These are phyloP conservation scores for Xiphydria camelus DNA, from an alignment of 2,888 invertebrate species.

Conservation along the genomic window DNA sequence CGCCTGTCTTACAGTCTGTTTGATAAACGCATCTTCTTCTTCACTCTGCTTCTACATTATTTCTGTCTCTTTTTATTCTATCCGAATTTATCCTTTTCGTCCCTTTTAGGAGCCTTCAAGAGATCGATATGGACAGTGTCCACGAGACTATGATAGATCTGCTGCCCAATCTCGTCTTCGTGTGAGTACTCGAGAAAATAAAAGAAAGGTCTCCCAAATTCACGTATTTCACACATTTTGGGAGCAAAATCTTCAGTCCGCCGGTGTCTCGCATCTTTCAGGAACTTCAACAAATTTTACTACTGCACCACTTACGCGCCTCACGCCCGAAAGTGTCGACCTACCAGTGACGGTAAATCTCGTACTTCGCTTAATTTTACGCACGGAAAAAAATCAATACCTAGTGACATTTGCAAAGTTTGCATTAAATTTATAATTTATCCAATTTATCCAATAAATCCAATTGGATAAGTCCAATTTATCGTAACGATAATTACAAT, in stretches of 20 bases:
- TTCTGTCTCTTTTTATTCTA: too few relatives aligned
- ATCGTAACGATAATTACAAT: too few relatives aligned
- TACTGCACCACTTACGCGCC: slow-evolving; percentile 66
- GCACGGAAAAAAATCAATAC: neutral
- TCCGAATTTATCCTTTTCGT: too few relatives aligned
- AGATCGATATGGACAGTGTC: slow-evolving; percentile 60
- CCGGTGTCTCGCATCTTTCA: too few relatives aligned
- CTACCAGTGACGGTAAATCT: slow-evolving; percentile 64
- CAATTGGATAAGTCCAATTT: slow-evolving; percentile 3
- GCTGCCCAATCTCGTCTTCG: slow-evolving; percentile 60
- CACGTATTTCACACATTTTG: too few relatives aligned
- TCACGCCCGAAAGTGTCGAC: slow-evolving; percentile 63
- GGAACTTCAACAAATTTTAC: slow-evolving; percentile 66
- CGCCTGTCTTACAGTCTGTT: too few relatives aligned
- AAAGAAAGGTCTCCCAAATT: too few relatives aligned
- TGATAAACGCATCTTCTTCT: too few relatives aligned
- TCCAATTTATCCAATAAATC: slow-evolving; percentile 29
- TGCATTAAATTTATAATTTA: slow-evolving; percentile 36
- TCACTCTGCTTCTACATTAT: too few relatives aligned
- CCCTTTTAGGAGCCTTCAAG: slow-evolving; percentile 61
- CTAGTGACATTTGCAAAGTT: slow-evolving; percentile 29
- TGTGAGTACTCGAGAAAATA: too few relatives aligned
- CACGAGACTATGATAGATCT: slow-evolving; percentile 60
- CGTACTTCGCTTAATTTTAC: slow-evolving; percentile 1
- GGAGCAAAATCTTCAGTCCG: too few relatives aligned